A percentile compares a stretch with the other conserved stretches of the same genome.
phyloP scores from a whole-genome alignment of 2,888 invertebrate genomes.

The Philaethria dido region DNA sequence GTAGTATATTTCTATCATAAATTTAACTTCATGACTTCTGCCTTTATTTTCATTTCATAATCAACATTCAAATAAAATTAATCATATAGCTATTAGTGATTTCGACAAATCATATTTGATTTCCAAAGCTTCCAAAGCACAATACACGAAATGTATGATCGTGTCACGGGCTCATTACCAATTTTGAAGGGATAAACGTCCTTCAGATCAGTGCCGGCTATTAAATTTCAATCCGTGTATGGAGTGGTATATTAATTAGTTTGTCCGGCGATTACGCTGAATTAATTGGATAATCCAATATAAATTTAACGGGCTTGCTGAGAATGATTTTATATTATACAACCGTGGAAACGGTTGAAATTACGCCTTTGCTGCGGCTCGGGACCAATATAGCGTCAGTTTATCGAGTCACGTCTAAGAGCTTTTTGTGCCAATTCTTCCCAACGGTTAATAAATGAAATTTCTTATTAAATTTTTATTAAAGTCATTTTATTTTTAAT shows the following conservation, averaged over 20 bases:
- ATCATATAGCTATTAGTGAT: background rate
- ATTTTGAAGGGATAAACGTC: constrained; percentile 47
- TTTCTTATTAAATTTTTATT: background rate
- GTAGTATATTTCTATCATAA: too few species aligned
- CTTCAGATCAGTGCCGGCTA: constrained; percentile 58
- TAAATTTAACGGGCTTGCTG: constrained; percentile 60
- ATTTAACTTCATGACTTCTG: too few species aligned
- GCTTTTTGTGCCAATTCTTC: constrained; percentile 7
- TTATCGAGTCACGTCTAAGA: constrained; percentile 19
- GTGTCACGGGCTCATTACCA: constrained; percentile 32
- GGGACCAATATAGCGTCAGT: constrained; percentile 14
- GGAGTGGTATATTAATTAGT: constrained; percentile 72
- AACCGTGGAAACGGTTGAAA: constrained; percentile 43
- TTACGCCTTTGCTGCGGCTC: constrained; percentile 42
- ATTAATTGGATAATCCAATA: constrained; percentile 78
- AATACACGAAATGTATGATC: background rate
- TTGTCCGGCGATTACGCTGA: constrained; percentile 65
- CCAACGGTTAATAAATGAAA: constrained; percentile 3
- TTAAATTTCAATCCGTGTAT: constrained; percentile 70
- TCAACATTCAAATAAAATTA: background rate
- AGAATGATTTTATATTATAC: constrained; percentile 46
- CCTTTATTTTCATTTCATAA: too few species aligned
- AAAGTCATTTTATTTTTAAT: background rate
- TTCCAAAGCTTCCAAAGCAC: background rate
- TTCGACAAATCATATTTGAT: background rate